Percentiles rank a stretch among this genome's conserved stretches.
Evolutionary conservation across 2,797 vertebrate genomes (phyloP).

Genomic region (Emys orbicularis): DNA sequence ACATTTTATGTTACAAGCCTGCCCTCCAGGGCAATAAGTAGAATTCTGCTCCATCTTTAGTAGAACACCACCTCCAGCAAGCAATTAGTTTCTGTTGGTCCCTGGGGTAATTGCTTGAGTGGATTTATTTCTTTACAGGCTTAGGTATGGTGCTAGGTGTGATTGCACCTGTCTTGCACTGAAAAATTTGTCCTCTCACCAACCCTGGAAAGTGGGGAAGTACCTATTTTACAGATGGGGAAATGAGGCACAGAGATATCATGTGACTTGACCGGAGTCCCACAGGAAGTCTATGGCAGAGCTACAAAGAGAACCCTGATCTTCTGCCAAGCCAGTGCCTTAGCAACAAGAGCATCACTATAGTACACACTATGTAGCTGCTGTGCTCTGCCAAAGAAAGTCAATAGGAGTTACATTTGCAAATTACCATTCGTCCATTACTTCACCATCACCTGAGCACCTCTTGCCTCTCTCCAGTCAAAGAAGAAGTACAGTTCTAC

Average conservation of each 20-base stretch:
- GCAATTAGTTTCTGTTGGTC: too few relatives aligned
- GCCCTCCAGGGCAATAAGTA: not conserved
- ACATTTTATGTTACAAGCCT: not conserved
- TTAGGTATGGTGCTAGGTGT: not conserved
- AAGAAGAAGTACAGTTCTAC: not conserved
- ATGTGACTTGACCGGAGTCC: not conserved
- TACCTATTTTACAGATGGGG: not conserved
- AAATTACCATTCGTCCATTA: not conserved
- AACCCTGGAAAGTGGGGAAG: not conserved
- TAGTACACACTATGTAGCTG: not conserved
- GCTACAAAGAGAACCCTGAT: not conserved
- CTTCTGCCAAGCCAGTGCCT: not conserved
- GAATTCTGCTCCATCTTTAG: conserved; percentile 1
- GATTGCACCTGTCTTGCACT: not conserved
- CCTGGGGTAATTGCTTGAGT: not conserved
- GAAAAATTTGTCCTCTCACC: not conserved
- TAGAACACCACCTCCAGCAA: not conserved
- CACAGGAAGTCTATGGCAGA: accelerated
- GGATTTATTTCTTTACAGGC: not conserved
- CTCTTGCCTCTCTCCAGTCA: not conserved
- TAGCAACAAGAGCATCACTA: not conserved
- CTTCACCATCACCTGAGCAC: not conserved
- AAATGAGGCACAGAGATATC: not conserved
- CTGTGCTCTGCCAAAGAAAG: not conserved
- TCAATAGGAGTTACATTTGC: not conserved